These are phyloP conservation scores for Casuarius casuarius DNA, from an alignment of 2,113 vertebrate genomes.

Conservation along the genomic window DNA sequence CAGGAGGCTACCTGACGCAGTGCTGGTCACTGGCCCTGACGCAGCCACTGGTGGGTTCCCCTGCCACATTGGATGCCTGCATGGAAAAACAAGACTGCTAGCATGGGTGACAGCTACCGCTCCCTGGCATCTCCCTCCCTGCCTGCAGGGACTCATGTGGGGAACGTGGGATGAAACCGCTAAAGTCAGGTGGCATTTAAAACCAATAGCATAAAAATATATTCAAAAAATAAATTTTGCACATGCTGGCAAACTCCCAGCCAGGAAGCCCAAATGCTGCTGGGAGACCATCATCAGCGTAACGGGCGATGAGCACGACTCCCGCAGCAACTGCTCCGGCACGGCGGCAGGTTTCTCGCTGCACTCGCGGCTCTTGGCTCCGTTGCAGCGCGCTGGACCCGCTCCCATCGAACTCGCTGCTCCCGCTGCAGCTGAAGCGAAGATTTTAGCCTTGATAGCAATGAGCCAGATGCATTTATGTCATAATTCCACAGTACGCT, in stretches of 20 bases:
- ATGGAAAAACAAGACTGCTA: neutral
- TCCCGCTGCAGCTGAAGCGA: neutral
- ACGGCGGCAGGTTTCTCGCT: neutral
- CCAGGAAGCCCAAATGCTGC: neutral
- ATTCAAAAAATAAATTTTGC: neutral
- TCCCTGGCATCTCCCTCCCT: neutral
- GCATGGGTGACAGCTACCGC: neutral
- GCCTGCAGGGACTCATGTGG: neutral
- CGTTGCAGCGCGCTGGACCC: accelerated
- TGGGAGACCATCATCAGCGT: neutral
- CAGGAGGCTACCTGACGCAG: neutral
- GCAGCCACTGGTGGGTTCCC: neutral
- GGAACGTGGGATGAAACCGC: neutral
- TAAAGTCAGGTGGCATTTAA: neutral
- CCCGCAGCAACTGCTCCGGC: neutral
- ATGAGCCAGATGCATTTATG: neutral
- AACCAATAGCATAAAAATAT: neutral
- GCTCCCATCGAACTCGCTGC: neutral
- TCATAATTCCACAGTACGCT: neutral
- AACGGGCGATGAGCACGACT: neutral
- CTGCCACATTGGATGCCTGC: neutral
- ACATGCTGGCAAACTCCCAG: neutral
- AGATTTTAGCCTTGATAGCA: neutral
- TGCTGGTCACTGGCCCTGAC: neutral
- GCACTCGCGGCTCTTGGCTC: neutral